Evolutionary conservation across 2,113 vertebrate genomes (phyloP).

Genomic region (Natator depressus): DNA sequence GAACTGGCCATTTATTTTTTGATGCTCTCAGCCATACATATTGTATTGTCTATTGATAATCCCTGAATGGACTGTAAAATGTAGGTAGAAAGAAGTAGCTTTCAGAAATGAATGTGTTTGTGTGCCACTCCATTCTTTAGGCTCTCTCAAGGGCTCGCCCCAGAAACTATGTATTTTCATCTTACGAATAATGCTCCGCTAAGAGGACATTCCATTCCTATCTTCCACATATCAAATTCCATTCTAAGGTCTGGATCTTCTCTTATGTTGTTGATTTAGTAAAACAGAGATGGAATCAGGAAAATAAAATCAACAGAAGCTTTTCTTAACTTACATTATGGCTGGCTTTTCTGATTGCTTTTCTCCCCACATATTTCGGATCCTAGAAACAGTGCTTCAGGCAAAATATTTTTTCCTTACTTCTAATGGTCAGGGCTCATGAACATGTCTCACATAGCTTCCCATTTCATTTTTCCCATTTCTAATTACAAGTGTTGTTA

Average conservation of each 20-base stretch:
- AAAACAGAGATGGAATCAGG: conserved; percentile 46
- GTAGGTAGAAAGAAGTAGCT: neutral
- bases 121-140: conserved; percentile 23
- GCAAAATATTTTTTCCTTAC: neutral
- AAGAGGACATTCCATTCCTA: conserved; percentile 66
- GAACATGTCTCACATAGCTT: neutral
- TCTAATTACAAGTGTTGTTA: neutral
- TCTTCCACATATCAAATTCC: conserved; percentile 44
- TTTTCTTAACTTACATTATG: neutral
- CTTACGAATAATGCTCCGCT: conserved; percentile 50
- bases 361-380: neutral
- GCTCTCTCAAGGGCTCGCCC: conserved; percentile 20
- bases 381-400: conserved; percentile 43
- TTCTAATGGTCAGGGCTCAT: neutral
- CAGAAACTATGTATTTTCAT: conserved; percentile 45
- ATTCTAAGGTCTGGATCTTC: conserved; percentile 17
- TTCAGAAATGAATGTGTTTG: neutral
- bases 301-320: conserved; percentile 28
- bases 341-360: neutral
- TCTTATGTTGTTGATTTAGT: conserved; percentile 50
- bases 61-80: neutral
- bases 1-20: neutral
- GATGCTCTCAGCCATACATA: neutral
- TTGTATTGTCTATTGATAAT: neutral
- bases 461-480: neutral